These are phyloP conservation scores for Telmatherina bonti DNA, from an alignment of 2,797 vertebrate genomes.

Conservation along the genomic window DNA sequence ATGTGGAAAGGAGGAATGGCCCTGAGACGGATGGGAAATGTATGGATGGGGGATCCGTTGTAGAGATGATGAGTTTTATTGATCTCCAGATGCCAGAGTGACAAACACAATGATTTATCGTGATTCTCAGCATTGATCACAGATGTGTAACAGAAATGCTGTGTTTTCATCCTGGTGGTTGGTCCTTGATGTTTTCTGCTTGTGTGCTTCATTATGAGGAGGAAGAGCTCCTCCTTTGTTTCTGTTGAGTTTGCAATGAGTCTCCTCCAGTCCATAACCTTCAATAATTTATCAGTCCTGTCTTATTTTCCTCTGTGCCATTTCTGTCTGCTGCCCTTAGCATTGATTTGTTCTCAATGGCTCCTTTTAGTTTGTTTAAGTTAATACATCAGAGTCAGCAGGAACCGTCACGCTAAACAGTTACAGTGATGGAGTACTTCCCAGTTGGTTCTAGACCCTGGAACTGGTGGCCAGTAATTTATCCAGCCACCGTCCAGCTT, in stretches of 20 bases:
- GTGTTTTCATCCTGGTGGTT: conserved; percentile 1
- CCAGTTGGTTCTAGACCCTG: conserved; percentile 1
- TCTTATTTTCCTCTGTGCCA: conserved; percentile 37
- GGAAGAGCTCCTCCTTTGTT: conserved; percentile 4
- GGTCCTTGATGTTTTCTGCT: neutral
- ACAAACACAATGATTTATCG: conserved; percentile 33
- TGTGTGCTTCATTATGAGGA: conserved; percentile 13
- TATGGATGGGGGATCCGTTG: conserved; percentile 41
- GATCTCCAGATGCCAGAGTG: conserved; percentile 59
- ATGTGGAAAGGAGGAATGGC: conserved; percentile 2
- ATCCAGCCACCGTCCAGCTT: no score
- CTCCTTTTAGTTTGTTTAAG: conserved; percentile 32
- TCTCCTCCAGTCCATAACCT: conserved; percentile 5
- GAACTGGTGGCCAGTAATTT: conserved; percentile 2
- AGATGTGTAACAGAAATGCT: conserved; percentile 12
- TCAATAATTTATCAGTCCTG: conserved; percentile 56
- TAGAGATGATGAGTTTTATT: conserved; percentile 66
- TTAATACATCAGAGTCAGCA: conserved; percentile 13
- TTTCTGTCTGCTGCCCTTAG: conserved; percentile 21
- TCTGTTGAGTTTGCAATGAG: conserved; percentile 20
- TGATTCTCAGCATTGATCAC: conserved; percentile 23
- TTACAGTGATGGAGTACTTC: conserved; percentile 26
- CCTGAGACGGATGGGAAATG: conserved; percentile 28
- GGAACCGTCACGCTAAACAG: conserved; percentile 8
- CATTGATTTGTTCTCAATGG: conserved; percentile 15